Percentiles rank a stretch among this genome's conserved stretches.
These are phyloP conservation scores for Tridacna gigas DNA, from an alignment of 2,888 invertebrate species.

Conservation along the genomic window DNA sequence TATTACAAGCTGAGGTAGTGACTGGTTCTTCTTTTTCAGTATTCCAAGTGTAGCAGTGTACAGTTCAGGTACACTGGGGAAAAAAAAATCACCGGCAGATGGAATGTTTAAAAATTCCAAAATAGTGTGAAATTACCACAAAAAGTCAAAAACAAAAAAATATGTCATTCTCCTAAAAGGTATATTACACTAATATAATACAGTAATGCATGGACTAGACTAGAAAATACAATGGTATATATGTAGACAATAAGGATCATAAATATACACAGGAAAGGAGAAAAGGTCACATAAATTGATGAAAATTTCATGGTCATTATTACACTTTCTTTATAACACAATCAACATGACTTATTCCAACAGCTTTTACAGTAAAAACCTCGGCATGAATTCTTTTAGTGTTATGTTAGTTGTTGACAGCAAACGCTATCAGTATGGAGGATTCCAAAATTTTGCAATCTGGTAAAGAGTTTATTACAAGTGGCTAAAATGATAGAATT, in stretches of 20 bases:
- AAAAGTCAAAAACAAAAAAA: background rate
- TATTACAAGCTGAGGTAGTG: background rate
- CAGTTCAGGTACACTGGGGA: background rate
- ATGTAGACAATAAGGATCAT: background rate
- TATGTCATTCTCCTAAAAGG: background rate
- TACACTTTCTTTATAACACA: background rate
- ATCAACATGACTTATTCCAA: background rate
- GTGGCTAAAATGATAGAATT: too few species aligned
- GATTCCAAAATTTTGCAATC: background rate
- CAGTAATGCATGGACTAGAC: conserved; percentile 4
- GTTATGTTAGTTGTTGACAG: too few species aligned
- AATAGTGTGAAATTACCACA: background rate
- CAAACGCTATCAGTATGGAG: background rate
- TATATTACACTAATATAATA: background rate
- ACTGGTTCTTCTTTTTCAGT: background rate
- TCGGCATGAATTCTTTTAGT: too few species aligned
- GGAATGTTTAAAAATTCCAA: background rate
- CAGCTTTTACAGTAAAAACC: too few species aligned
- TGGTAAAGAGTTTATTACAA: too few species aligned
- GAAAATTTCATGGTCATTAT: background rate
- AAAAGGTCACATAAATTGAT: background rate
- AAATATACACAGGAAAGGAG: background rate
- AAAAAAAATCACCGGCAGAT: conserved; percentile 8
- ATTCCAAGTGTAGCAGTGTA: background rate
- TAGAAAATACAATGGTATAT: conserved; percentile 5